Evolutionary conservation across 1,140 invertebrate genomes (phyloP).

Genomic region (Mamestra configurata): DNA sequence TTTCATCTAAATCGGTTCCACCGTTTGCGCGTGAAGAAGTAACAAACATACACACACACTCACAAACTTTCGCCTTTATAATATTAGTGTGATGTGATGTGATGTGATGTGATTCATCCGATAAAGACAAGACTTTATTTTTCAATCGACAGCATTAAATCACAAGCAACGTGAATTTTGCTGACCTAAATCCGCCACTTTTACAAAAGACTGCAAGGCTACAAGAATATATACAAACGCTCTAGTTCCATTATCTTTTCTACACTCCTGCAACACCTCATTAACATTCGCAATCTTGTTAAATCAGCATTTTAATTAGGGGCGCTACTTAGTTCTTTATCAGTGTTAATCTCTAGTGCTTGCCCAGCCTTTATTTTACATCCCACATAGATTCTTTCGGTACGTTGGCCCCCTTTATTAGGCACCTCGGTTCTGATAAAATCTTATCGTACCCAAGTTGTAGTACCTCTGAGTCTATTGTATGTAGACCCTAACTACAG

Average conservation of each 20-base stretch:
- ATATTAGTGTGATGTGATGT: too few species aligned
- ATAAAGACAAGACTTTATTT: too few species aligned
- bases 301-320: constrained; percentile 39
- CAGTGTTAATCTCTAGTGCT: constrained; percentile 10
- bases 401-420: constrained; percentile 23
- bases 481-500: constrained; percentile 1
- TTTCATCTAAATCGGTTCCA: too few species aligned
- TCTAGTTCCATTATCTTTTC: not conserved
- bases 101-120: too few species aligned
- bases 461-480: not conserved
- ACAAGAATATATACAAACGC: too few species aligned
- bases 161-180: too few species aligned
- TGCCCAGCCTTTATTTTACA: not conserved
- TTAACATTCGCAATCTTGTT: constrained; percentile 18
- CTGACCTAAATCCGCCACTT: too few species aligned
- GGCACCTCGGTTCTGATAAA: not conserved
- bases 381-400: constrained; percentile 25
- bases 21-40: too few species aligned
- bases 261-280: constrained; percentile 11
- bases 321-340: constrained; percentile 14
- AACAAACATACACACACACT: too few species aligned
- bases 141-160: too few species aligned
- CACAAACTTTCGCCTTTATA: too few species aligned
- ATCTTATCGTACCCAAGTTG: constrained; percentile 20
- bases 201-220: too few species aligned